Conservation (phyloP, 2,888 invertebrate species). For the Cephus spinipes region DNA sequence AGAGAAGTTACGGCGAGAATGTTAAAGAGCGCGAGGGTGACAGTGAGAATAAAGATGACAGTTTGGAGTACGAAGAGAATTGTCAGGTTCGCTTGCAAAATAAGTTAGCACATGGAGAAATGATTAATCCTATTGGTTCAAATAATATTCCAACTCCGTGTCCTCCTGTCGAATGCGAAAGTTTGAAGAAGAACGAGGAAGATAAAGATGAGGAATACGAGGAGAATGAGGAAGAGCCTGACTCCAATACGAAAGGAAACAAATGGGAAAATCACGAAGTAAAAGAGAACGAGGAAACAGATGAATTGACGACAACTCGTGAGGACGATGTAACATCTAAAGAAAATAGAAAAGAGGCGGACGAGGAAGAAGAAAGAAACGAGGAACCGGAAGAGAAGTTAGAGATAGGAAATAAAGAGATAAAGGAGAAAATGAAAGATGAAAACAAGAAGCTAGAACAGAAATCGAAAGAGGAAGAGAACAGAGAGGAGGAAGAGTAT, state of each 20-base stretch:
- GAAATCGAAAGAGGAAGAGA: not conserved
- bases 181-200: slow-evolving; percentile 16
- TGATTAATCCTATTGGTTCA: not conserved
- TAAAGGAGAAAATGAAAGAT: not conserved
- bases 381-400: slow-evolving; percentile 15
- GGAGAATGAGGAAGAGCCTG: slow-evolving; percentile 5
- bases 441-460: too few species aligned
- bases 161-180: slow-evolving; percentile 18
- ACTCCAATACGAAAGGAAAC: not conserved
- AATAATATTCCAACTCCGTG: slow-evolving; percentile 8
- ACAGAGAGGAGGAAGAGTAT: slow-evolving; percentile 10
- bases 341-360: too few species aligned
- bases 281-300: too few species aligned
- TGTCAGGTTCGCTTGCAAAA: slow-evolving; percentile 23
- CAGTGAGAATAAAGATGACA: slow-evolving; percentile 9
- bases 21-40: not conserved
- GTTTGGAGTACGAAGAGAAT: slow-evolving; percentile 26
- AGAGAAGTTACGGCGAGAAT: not conserved
- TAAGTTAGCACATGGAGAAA: not conserved
- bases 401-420: not conserved
- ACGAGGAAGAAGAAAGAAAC: slow-evolving; percentile 1
- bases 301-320: not conserved
- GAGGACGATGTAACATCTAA: not conserved
- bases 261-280: not conserved
- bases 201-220: slow-evolving; percentile 15